Base-by-base conservation (phyloP, 2,113 vertebrate genomes). In the Oceanites oceanicus region DNA sequence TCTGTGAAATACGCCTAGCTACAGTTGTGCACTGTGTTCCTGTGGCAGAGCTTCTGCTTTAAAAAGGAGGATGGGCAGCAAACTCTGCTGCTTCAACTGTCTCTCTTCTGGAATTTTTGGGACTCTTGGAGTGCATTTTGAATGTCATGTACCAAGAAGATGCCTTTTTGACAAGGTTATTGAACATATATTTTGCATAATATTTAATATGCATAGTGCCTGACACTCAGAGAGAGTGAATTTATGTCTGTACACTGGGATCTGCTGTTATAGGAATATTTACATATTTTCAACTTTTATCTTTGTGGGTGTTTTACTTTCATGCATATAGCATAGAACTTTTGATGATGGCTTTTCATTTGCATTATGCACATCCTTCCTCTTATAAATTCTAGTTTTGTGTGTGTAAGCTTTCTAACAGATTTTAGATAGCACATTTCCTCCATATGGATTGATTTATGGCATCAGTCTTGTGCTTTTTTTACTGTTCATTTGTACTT, bases 91-190 rank as follows among this genome's bases (percentile, higher is more conserved):
- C 74, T 95, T 68, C 18, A 15, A 40, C 68, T 67, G 15, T 63
- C 45, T 78, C 49, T 86, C 34, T 88, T 72, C 23, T 50, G 62
- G 55, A 62, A 68, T 61, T 81, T 84, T 70, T 81, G 84, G 56
- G 86, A 53, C 26, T 18, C 66, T 75, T 53, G 40, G 62, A 50
- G 9, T 66, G 29, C 7, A 27, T 92, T 94, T 92, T 62, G 49
- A 62, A 32, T 89, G 45, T 68, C 34, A 15, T 62, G 23, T 71
- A 15, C 61, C 47, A 67, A 49, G 47, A 68, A 61, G 13, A 21
- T 84, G 38, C 70, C 80, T 96, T 96, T 96, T 85, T 81, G 47
- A 25, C 70, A 91, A 89, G 73, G 84, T 87, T 92, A 65, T 44
- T 23, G 40, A 68, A 85, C 3, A 3, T 58, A 11, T 49, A 32